phyloP scores from a whole-genome alignment of 2,113 vertebrate species.

The Lophotis ruficrista region DNA sequence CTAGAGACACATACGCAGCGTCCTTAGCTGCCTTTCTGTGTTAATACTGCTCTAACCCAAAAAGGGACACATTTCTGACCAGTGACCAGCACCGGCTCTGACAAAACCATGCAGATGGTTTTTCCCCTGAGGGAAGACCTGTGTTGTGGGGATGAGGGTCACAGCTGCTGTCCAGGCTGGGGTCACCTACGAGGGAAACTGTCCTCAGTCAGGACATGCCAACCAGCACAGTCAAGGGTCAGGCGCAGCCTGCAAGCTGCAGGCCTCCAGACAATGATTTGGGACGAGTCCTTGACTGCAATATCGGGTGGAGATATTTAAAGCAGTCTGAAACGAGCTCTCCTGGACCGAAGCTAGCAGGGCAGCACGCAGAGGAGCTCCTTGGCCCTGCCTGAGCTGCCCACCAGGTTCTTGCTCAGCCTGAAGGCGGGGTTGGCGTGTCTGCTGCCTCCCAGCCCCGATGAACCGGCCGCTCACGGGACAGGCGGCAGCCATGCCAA shows the following conservation, averaged over 20 bases:
- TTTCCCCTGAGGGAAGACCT: neutral
- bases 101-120: neutral
- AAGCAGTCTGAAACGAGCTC: neutral
- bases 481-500: rapidly evolving
- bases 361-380: rapidly evolving
- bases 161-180: neutral
- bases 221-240: neutral
- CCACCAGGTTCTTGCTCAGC: neutral
- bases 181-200: neutral
- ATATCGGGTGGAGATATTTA: neutral
- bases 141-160: neutral
- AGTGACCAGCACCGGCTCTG: neutral
- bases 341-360: neutral
- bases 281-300: neutral
- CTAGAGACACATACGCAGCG: neutral
- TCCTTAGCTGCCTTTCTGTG: neutral
- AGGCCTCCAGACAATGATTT: neutral
- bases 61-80: neutral
- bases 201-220: neutral
- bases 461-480: rapidly evolving
- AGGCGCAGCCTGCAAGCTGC: neutral
- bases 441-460: neutral
- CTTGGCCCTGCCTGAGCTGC: neutral
- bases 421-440: no score
- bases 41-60: neutral